Evolutionary conservation across 2,113 vertebrate genomes (phyloP).

Genomic region (Chloropsis cyanopogon): DNA sequence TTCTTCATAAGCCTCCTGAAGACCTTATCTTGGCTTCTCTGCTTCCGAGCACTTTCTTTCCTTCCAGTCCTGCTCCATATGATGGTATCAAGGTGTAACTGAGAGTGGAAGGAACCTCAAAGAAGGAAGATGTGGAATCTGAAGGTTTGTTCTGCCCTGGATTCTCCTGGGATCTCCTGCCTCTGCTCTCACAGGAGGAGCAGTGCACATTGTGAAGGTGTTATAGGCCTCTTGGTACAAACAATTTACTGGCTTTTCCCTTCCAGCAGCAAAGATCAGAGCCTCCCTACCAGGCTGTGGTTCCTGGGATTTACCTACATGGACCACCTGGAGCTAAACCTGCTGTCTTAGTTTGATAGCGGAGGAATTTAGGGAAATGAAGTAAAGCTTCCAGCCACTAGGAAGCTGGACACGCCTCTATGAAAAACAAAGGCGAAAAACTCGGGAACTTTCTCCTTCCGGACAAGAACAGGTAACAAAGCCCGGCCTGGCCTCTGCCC

Average conservation of each 20-base stretch:
- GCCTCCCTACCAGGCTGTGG: neutral
- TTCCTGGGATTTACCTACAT: neutral
- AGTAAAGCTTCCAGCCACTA: too few species aligned
- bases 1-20: neutral
- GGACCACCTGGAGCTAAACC: neutral
- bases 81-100: neutral
- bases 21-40: neutral
- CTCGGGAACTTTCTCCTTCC: too few species aligned
- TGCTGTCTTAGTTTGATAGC: neutral
- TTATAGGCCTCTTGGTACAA: neutral
- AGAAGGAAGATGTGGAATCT: neutral
- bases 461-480: too few species aligned
- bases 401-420: too few species aligned
- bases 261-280: neutral
- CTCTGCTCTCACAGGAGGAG: fast-evolving
- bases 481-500: too few species aligned
- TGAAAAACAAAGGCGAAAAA: too few species aligned
- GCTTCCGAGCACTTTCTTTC: neutral
- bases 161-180: fast-evolving
- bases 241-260: neutral
- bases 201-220: fast-evolving
- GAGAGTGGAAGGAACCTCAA: neutral
- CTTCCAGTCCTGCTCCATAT: neutral
- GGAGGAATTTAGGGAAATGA: too few species aligned
- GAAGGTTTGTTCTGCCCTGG: neutral